A percentile compares a stretch with the other conserved stretches of the same genome.
Conservation (phyloP, 2,113 vertebrate genomes). For the Dunckerocampus dactyliophorus region DNA sequence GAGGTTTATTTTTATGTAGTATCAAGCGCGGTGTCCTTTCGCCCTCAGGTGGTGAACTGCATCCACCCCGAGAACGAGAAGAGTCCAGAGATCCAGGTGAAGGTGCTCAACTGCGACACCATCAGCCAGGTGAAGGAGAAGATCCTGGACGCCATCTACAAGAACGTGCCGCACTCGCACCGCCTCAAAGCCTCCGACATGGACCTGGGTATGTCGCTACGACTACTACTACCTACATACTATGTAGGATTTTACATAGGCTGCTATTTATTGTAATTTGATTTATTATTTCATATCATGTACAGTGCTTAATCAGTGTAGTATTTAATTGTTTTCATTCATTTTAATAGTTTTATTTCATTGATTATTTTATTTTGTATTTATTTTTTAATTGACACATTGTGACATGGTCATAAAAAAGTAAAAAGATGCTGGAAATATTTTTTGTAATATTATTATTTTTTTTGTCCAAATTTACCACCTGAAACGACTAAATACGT, state of each 20-base stretch:
- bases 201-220: slow-evolving; percentile 83
- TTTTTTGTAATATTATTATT: too few species aligned
- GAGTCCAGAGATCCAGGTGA: slow-evolving; percentile 91
- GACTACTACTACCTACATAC: slow-evolving; percentile 32
- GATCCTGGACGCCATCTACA: slow-evolving; percentile 96
- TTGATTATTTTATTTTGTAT: too few species aligned
- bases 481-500: too few species aligned
- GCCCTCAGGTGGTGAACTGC: slow-evolving; percentile 87
- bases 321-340: not conserved
- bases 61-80: slow-evolving; percentile 94
- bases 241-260: too few species aligned
- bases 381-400: too few species aligned
- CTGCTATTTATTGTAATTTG: too few species aligned
- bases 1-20: too few species aligned
- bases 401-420: too few species aligned
- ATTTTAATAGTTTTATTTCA: not conserved
- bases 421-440: too few species aligned
- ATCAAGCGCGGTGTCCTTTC: not conserved
- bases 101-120: slow-evolving; percentile 95
- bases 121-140: slow-evolving; percentile 98
- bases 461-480: too few species aligned
- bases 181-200: slow-evolving; percentile 94
- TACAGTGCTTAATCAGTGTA: too few species aligned
- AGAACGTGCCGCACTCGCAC: slow-evolving; percentile 94
- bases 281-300: too few species aligned